Percentiles rank a stretch among this genome's conserved stretches.
Evolutionary conservation across 1,140 invertebrate genomes (phyloP).

Genomic region (Copidosoma floridanum): DNA sequence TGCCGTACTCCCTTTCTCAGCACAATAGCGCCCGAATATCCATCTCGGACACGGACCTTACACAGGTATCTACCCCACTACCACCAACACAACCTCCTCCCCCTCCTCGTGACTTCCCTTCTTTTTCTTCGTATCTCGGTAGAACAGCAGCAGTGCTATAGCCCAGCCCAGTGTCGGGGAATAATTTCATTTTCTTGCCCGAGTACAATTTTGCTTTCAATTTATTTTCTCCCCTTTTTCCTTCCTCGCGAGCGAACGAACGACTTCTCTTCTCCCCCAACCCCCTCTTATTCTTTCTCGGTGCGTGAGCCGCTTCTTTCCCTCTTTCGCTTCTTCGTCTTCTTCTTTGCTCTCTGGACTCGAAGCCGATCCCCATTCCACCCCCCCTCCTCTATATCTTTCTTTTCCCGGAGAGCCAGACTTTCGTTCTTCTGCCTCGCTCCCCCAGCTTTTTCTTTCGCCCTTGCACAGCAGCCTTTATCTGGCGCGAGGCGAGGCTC

Average conservation of each 20-base stretch:
- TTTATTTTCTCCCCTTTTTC: conserved; percentile 57
- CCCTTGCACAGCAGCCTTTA: conserved; percentile 17
- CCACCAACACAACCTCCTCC: conserved; percentile 24
- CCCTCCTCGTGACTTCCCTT: conserved; percentile 30
- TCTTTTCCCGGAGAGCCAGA: conserved; percentile 10
- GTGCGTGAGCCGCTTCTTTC: background rate
- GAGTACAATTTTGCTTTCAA: conserved; percentile 60
- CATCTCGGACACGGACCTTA: conserved; percentile 56
- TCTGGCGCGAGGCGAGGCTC: conserved; percentile 19
- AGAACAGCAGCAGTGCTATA: conserved; percentile 36
- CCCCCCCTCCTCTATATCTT: conserved; percentile 16
- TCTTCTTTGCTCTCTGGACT: background rate
- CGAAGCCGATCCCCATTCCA: conserved; percentile 24
- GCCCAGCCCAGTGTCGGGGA: conserved; percentile 31
- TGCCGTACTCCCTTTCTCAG: conserved; percentile 31
- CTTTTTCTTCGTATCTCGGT: conserved; percentile 54
- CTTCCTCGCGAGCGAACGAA: conserved; percentile 38
- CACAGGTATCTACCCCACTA: too few species aligned
- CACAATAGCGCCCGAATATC: conserved; percentile 55
- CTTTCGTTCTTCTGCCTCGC: conserved; percentile 10
- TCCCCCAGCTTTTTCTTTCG: conserved; percentile 21
- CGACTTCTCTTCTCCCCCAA: background rate
- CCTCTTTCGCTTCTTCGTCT: conserved; percentile 3
- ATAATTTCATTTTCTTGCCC: conserved; percentile 59
- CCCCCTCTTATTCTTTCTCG: background rate